These are phyloP conservation scores for Drosophila formosana DNA, from an alignment of 2,888 invertebrate genomes.

Conservation along the genomic window DNA sequence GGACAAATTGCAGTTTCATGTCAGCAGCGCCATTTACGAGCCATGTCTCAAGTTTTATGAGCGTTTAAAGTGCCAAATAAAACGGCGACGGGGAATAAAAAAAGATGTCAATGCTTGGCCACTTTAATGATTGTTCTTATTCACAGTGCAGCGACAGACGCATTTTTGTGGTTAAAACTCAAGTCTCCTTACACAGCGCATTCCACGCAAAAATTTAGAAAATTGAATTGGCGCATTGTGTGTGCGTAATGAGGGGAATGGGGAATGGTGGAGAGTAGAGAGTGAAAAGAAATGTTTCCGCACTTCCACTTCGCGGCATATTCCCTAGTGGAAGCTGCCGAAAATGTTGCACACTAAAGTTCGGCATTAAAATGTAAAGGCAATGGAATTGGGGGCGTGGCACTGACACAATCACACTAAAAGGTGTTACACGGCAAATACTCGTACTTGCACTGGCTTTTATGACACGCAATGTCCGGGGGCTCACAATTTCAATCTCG, in stretches of 20 bases:
- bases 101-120: slow-evolving; percentile 20
- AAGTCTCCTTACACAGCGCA: slow-evolving; percentile 4
- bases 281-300: neutral
- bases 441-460: slow-evolving; percentile 37
- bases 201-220: slow-evolving; percentile 52
- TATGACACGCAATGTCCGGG: slow-evolving; percentile 45
- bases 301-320: slow-evolving; percentile 5
- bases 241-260: slow-evolving; percentile 20
- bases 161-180: slow-evolving; percentile 40
- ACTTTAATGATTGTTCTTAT: slow-evolving; percentile 17
- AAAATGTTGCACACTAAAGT: slow-evolving; percentile 45
- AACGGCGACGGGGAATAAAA: slow-evolving; percentile 35
- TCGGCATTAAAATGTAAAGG: slow-evolving; percentile 36
- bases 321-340: slow-evolving; percentile 2
- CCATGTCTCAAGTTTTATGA: slow-evolving; percentile 54
- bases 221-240: slow-evolving; percentile 66
- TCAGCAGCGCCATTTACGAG: slow-evolving; percentile 39
- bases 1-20: slow-evolving; percentile 66
- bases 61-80: slow-evolving; percentile 60
- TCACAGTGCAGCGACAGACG: slow-evolving; percentile 7
- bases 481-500: slow-evolving; percentile 26
- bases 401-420: slow-evolving; percentile 71
- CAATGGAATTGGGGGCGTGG: slow-evolving; percentile 11
- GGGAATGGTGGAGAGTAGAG: neutral
- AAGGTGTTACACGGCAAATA: slow-evolving; percentile 70